Base-by-base conservation (phyloP, 2,113 vertebrate species). In the Rhabdomys dilectus region DNA sequence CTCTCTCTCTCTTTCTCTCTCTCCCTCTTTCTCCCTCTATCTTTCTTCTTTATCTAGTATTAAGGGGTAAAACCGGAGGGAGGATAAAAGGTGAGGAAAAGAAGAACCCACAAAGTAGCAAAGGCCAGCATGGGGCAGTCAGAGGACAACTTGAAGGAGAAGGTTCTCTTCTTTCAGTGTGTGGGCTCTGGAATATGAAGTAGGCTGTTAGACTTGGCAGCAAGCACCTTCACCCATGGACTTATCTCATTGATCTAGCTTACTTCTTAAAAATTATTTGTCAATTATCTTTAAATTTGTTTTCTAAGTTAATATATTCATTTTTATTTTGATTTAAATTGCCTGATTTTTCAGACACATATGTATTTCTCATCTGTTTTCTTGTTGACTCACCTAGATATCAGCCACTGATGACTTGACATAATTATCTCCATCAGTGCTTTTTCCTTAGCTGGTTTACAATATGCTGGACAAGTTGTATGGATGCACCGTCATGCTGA, bases 251-350 rank as follows among this genome's bases (percentile, higher is more conserved):
- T 26, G 19, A 58, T n/a, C 5, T 5, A 58, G 53, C 17, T 24
- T 58, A 11, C 42, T 45, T 64, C 31, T 77, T 48, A 77, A 66
- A 80, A 93, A 48, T 0, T 7, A 87, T 81, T 94, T 91, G 26
- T 24, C 85, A 87, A 1, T 51, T 89, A 48, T 53, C 12, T 77
- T 86, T n/a, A 90, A 81, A 60, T 7, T 96, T 64, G 91, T 66
- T 91, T 75, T 93, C 3, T 91, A 90, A 68, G 7, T 51, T 84
- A 72, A 64, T 5, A 9, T 60, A 26, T 81, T 64, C 31, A 31
- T 7, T 89, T 82, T 3, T 82, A 64, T 80, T 94, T 97, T 92
- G 29, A 90, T 89, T 80, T 77, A 56, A 64, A 36, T 53, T 85
- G 7, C 7, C 36, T 88, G 36, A 80, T 24, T 95, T 93, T 92